Conservation (phyloP, 2,797 vertebrate genomes). For the Muscicapa comitata region DNA sequence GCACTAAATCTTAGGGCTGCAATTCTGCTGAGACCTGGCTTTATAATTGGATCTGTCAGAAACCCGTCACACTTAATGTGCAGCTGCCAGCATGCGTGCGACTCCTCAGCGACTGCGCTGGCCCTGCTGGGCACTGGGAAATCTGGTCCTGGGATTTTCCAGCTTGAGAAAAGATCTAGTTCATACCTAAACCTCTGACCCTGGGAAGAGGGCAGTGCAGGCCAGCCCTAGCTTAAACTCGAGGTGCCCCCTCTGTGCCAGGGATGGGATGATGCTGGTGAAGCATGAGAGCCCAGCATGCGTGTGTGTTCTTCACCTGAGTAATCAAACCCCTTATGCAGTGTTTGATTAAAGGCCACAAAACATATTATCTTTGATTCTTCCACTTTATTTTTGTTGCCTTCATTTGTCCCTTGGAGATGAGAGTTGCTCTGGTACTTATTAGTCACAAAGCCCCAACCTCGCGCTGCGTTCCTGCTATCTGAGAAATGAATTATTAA, state of each 20-base stretch:
- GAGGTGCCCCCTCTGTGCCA: neutral
- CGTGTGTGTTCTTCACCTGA: neutral
- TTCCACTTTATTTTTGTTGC: conserved; percentile 34
- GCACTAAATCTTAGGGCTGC: conserved; percentile 39
- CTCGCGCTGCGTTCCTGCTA: conserved; percentile 39
- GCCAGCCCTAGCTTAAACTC: neutral
- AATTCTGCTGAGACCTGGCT: conserved; percentile 59
- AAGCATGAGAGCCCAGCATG: rapidly evolving
- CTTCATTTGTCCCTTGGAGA: conserved; percentile 57
- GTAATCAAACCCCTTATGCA: neutral
- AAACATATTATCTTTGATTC: conserved; percentile 30
- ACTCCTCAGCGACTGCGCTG: neutral
- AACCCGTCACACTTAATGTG: conserved; percentile 67
- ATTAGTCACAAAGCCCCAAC: conserved; percentile 51
- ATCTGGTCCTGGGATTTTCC: neutral
- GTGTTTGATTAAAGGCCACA: conserved; percentile 38
- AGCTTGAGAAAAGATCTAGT: neutral
- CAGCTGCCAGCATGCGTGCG: conserved; percentile 33
- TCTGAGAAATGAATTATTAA: conserved; percentile 74
- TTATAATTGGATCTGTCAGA: conserved; percentile 82
- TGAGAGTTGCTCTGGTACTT: conserved; percentile 20
- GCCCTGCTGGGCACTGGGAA: neutral
- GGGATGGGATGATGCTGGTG: rapidly evolving
- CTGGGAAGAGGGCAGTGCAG: rapidly evolving
- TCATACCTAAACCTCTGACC: neutral